These are phyloP conservation scores for Drosophila atroscutellata DNA, from an alignment of 2,888 invertebrate genomes.

Conservation along the genomic window DNA sequence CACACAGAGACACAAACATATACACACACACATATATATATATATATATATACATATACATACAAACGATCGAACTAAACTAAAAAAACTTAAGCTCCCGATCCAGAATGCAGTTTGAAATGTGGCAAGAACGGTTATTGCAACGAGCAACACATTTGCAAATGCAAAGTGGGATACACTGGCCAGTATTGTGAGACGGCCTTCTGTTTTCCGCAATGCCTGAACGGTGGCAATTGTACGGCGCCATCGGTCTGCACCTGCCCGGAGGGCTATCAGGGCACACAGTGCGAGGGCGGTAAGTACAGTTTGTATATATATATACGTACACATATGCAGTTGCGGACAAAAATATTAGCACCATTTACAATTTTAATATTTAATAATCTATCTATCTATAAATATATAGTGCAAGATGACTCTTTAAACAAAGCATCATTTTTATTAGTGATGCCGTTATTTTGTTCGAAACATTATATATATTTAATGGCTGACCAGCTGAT, in stretches of 20 bases:
- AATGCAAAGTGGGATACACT: constrained; percentile 95
- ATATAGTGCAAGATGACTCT: neutral
- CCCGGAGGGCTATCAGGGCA: constrained; percentile 95
- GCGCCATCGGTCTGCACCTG: constrained; percentile 95
- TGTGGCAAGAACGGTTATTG: constrained; percentile 94
- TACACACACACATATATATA: neutral
- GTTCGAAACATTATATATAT: neutral
- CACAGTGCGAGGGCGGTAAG: constrained; percentile 95
- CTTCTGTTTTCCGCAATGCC: constrained; percentile 95
- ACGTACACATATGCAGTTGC: neutral
- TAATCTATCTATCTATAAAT: too few relatives aligned
- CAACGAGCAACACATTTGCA: constrained; percentile 93
- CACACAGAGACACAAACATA: constrained; percentile 17
- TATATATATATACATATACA: neutral
- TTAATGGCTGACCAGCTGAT: neutral
- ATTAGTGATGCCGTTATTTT: neutral
- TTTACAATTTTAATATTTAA: too few relatives aligned
- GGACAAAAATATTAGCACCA: neutral
- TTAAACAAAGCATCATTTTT: neutral
- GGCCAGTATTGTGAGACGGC: constrained; percentile 95
- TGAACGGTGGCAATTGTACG: constrained; percentile 96
- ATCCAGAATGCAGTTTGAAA: constrained; percentile 95
- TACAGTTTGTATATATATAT: constrained; percentile 23
- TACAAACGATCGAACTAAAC: constrained; percentile 64
- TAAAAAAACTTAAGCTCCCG: constrained; percentile 88